phyloP scores from a whole-genome alignment of 2,113 vertebrate species.

The Nycticorax nycticorax region DNA sequence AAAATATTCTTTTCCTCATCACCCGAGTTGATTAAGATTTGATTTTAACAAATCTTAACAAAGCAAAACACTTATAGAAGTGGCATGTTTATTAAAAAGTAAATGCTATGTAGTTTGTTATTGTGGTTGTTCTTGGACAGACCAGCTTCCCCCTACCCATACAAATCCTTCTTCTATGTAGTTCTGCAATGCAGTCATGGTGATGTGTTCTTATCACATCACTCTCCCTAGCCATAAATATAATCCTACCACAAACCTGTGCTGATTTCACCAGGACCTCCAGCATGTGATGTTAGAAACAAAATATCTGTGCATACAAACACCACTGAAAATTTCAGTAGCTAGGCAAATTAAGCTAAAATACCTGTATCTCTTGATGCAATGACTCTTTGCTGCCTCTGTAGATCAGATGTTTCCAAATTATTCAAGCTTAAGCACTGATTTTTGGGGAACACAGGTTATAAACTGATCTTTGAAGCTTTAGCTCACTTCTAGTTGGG shows the following conservation, averaged over 20 bases:
- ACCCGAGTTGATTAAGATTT: background rate
- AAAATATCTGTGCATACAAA: background rate
- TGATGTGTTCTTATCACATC: background rate
- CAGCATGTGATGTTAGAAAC: background rate
- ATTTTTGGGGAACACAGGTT: background rate
- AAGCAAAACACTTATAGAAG: background rate
- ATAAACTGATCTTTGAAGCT: background rate
- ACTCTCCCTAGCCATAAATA: background rate
- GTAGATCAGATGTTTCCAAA: background rate
- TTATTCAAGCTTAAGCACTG: background rate
- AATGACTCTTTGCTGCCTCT: background rate
- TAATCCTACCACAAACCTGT: background rate
- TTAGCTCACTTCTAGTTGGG: background rate
- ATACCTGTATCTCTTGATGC: background rate
- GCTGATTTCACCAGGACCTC: background rate
- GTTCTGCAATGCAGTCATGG: slow-evolving; percentile 27
- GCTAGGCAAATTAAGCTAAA: background rate
- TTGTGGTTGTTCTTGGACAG: background rate
- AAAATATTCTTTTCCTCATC: background rate
- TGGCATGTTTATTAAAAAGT: background rate
- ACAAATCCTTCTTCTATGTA: background rate
- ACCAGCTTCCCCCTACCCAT: background rate
- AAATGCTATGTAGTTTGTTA: background rate
- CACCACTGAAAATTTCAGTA: background rate
- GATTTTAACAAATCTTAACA: background rate